Conservation (phyloP, 2,888 invertebrate genomes). For the Hybos culiciformis region DNA sequence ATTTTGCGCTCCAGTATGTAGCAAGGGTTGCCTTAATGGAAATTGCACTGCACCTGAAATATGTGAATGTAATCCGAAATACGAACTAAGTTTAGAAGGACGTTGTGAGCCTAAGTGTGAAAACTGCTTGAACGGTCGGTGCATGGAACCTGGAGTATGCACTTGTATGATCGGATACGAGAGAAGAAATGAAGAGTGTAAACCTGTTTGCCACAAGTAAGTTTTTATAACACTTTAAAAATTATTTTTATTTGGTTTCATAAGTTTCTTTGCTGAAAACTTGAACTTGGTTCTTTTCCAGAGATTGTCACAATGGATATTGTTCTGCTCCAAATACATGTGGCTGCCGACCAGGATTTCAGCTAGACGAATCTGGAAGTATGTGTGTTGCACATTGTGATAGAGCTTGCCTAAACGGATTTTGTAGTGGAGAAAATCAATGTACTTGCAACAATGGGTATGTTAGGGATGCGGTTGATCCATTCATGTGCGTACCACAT, state of each 20-base stretch:
- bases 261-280: background rate
- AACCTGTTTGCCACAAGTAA: conserved; percentile 28
- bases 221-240: conserved; percentile 6
- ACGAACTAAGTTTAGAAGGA: conserved; percentile 22
- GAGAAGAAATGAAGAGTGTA: conserved; percentile 24
- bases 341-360: conserved; percentile 21
- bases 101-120: conserved; percentile 28
- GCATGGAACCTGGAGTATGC: conserved; percentile 46
- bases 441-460: conserved; percentile 48
- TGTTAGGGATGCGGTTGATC: conserved; percentile 29
- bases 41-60: conserved; percentile 35
- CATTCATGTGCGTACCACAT: conserved; percentile 40
- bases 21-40: conserved; percentile 35
- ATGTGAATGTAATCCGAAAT: conserved; percentile 32
- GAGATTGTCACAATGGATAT: conserved; percentile 23
- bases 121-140: conserved; percentile 40
- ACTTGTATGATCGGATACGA: conserved; percentile 43
- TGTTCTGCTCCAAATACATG: conserved; percentile 24
- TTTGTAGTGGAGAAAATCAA: conserved; percentile 47
- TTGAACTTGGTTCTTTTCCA: background rate
- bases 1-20: conserved; percentile 28
- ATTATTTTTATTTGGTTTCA: background rate
- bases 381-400: conserved; percentile 44
- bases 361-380: conserved; percentile 25
- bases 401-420: conserved; percentile 52